Conservation (phyloP, 2,113 vertebrate genomes). For the Oenanthe melanoleuca region DNA sequence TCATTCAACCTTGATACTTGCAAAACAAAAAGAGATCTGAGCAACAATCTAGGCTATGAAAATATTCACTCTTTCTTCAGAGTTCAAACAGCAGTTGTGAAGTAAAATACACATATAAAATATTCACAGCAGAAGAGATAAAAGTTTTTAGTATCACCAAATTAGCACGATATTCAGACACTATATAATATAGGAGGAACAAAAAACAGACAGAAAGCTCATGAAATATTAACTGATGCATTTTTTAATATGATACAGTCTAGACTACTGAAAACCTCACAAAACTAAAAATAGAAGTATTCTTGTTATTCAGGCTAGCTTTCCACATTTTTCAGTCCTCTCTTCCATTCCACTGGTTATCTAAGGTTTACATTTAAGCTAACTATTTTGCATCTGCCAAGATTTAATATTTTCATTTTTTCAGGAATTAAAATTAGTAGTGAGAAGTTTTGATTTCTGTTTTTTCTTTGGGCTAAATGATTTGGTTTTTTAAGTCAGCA, state of each 20-base stretch:
- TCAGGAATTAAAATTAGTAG: conserved; percentile 64
- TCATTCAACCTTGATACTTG: neutral
- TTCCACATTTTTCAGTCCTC: neutral
- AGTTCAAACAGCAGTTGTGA: conserved; percentile 2
- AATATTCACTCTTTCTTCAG: conserved; percentile 1
- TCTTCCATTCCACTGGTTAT: neutral
- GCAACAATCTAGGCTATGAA: neutral
- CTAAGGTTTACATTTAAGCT: conserved; percentile 3
- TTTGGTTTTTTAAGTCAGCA: conserved; percentile 79
- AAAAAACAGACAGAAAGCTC: conserved; percentile 45
- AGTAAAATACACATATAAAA: conserved; percentile 37
- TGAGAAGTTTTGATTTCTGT: conserved; percentile 67
- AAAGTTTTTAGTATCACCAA: neutral
- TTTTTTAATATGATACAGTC: conserved; percentile 10
- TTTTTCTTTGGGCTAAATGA: conserved; percentile 71
- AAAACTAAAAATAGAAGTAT: conserved; percentile 23
- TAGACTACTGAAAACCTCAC: conserved; percentile 34
- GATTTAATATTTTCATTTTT: conserved; percentile 68
- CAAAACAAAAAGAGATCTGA: neutral
- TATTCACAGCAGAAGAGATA: neutral
- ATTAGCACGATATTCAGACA: conserved; percentile 4
- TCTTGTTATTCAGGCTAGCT: neutral
- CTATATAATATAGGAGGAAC: neutral
- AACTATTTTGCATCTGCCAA: conserved; percentile 37
- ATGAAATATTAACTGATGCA: neutral